These are phyloP conservation scores for Leptodactylus fuscus DNA, from an alignment of 2,113 vertebrate species.

Conservation along the genomic window DNA sequence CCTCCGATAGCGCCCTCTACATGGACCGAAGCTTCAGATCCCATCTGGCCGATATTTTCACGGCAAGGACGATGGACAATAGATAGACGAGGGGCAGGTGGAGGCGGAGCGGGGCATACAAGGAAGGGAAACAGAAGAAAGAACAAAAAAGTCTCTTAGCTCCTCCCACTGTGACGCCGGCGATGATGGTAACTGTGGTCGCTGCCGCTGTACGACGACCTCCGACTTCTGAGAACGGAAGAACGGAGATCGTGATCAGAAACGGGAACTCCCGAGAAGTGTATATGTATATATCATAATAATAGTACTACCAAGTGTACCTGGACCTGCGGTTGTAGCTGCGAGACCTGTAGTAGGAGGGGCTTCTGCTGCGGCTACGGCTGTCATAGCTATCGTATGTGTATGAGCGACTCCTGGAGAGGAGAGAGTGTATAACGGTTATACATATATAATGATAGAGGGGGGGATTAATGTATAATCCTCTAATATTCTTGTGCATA, in stretches of 20 bases:
- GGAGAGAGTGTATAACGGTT: neutral
- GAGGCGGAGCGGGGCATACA: no score
- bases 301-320: constrained; percentile 64
- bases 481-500: no score
- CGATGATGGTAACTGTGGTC: constrained; percentile 87
- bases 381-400: constrained; percentile 91
- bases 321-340: constrained; percentile 85
- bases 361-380: constrained; percentile 80
- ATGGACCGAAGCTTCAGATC: neutral
- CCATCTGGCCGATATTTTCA: neutral
- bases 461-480: no score
- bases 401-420: constrained; percentile 80
- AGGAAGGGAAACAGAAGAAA: neutral
- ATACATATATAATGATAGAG: no score
- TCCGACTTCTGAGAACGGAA: constrained; percentile 66
- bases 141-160: constrained; percentile 56
- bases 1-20: neutral
- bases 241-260: neutral
- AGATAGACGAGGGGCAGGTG: no score
- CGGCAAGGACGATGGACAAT: neutral
- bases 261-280: neutral
- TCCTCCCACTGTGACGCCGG: constrained; percentile 90
- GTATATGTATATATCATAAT: no score
- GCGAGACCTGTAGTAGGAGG: constrained; percentile 80
- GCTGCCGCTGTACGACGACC: constrained; percentile 88